Evolutionary conservation across 2,888 invertebrate genomes (phyloP), one percentile per base, ranked within the genome.

Genomic region (Caenorhabditis sp.): DNA sequence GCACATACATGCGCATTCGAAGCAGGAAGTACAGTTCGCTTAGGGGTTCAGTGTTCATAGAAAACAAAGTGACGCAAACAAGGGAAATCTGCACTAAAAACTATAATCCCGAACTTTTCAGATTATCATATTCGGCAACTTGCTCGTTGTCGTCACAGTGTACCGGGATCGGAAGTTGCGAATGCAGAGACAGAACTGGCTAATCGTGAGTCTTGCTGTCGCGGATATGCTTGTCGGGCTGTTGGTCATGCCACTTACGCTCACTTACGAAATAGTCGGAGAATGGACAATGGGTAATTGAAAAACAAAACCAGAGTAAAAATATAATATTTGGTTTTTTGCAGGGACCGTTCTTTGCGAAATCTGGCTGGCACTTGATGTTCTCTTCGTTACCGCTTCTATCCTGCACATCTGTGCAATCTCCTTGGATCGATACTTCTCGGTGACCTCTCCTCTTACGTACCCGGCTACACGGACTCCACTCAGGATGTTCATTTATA

Each of bases 321-420:
- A 44, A 44, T 28, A 44, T n/a, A 31, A 74, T 16, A 54, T 10
- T 77, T 26, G 10, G 19, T 59, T 47, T n/a, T n/a, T 88, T 84
- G n/a, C 68, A 91, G 91, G 91, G 31, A 83, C 82, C n/a, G 82
- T 93, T 28, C 91, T 93, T 86, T 94, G 94, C 86, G 93, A 93
- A 77, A 88, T 94, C 51, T 94, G 93, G 93, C 92, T 93, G 72
- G 93, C 93, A 3, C 91, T 93, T 6, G 94, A 94, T 82, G 93
- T 94, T 5, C 91, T 94, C 12, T 92, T 93, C 63, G 93, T 93
- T 72, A 94, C 94, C 5, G 93, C 93, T 4, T 93, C 93, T 31
- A 94, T 94, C 73, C 87, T 93, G 26, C 93, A 93, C 82, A 91
- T 92, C 59, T 92, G 92, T 79, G 90, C 90, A 28, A 92, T 92